Conservation (phyloP, 2,888 invertebrate species). For the Nomada ruficornis region DNA sequence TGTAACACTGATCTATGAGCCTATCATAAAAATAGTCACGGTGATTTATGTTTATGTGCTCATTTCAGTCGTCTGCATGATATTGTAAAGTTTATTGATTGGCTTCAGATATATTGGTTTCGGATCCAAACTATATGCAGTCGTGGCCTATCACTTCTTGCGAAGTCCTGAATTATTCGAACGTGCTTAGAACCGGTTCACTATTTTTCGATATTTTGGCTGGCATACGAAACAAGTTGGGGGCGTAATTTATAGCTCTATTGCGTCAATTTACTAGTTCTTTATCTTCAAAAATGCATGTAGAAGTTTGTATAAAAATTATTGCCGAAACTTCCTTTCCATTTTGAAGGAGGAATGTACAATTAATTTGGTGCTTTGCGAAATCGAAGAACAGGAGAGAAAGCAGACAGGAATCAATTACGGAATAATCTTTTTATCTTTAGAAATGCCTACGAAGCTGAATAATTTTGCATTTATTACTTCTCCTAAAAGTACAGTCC, state of each 20-base stretch:
- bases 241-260: neutral
- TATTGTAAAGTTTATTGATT: no score
- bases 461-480: no score
- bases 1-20: no score
- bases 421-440: neutral
- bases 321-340: neutral
- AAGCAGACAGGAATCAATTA: neutral
- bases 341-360: neutral
- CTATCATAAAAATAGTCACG: no score
- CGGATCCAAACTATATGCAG: no score
- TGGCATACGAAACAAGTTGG: neutral
- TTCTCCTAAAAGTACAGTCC: no score
- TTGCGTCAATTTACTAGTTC: neutral
- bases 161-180: neutral
- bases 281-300: neutral
- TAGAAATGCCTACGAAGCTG: neutral
- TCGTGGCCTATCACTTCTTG: no score
- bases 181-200: constrained; percentile 2
- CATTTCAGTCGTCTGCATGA: no score
- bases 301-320: neutral
- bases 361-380: neutral
- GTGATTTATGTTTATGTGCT: no score
- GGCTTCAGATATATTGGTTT: no score
- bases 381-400: neutral
- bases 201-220: neutral